These are phyloP conservation scores for Parasteatoda tepidariorum DNA, from an alignment of 1,140 invertebrate genomes.

Conservation along the genomic window DNA sequence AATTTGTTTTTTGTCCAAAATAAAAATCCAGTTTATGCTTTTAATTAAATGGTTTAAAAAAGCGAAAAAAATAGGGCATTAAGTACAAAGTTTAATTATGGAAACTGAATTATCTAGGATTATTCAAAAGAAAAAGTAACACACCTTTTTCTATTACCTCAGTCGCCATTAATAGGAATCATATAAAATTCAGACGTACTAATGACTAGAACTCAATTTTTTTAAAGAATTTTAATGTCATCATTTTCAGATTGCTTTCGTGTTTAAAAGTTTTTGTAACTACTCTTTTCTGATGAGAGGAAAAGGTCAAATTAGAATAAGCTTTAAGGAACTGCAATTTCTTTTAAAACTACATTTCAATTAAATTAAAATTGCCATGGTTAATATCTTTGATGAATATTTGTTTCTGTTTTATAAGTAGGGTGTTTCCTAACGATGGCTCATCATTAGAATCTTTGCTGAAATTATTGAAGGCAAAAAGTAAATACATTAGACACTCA, in stretches of 20 bases:
- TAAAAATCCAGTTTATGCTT: constrained; percentile 14
- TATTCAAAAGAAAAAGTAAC: constrained; percentile 14
- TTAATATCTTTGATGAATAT: no score
- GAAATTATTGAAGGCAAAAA: no score
- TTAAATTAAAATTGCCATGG: no score
- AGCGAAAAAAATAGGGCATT: constrained; percentile 6
- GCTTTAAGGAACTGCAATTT: no score
- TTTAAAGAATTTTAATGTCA: constrained; percentile 23
- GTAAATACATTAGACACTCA: no score
- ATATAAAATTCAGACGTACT: constrained; percentile 35
- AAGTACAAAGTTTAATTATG: constrained; percentile 42
- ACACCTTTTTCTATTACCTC: constrained; percentile 5
- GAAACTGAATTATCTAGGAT: not conserved
- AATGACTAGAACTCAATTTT: constrained; percentile 18
- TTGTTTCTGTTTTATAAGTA: no score
- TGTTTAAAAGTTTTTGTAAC: constrained; percentile 5
- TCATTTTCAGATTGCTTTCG: constrained; percentile 24
- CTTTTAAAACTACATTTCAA: no score
- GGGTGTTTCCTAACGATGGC: no score
- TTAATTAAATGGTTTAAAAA: constrained; percentile 37
- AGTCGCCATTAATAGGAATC: constrained; percentile 24
- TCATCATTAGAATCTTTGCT: no score
- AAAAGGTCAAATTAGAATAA: not conserved
- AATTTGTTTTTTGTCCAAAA: not conserved
- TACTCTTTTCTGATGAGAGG: not conserved